phyloP scores from a whole-genome alignment of 2,113 vertebrate species.

The Oreochromis tanganicae region DNA sequence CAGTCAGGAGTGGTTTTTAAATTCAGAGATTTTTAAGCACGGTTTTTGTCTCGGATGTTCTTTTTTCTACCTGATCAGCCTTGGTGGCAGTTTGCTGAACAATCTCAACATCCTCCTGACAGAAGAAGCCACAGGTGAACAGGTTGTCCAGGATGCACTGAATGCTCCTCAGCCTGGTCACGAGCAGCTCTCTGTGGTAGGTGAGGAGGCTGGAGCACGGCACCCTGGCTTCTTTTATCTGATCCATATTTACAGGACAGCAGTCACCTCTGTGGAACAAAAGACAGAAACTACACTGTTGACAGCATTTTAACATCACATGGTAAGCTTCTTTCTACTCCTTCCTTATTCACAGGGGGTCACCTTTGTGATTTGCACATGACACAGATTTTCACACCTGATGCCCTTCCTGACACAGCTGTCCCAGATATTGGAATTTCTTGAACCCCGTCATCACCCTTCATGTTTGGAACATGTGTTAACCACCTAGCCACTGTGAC shows the following conservation, averaged over 20 bases:
- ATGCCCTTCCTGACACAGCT: background rate
- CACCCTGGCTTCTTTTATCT: background rate
- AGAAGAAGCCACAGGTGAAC: slow-evolving; percentile 78
- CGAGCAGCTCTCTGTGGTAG: slow-evolving; percentile 80
- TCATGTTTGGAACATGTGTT: background rate
- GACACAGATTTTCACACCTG: background rate
- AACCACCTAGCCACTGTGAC: background rate
- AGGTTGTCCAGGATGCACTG: slow-evolving; percentile 91
- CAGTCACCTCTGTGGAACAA: slow-evolving; percentile 6
- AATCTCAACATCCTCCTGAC: slow-evolving; percentile 85
- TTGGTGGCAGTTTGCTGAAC: slow-evolving; percentile 77
- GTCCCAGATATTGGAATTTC: background rate
- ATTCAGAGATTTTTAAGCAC: background rate
- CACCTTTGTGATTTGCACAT: background rate
- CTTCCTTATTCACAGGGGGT: background rate
- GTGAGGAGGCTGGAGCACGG: slow-evolving; percentile 65
- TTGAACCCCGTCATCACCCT: background rate
- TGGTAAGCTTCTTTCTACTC: background rate
- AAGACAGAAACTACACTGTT: background rate
- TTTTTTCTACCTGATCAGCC: slow-evolving; percentile 79
- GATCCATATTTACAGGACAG: background rate
- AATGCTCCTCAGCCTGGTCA: slow-evolving; percentile 78
- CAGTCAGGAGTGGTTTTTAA: rapidly evolving
- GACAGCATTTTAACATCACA: background rate
- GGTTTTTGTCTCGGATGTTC: background rate